phyloP scores from a whole-genome alignment of 2,797 vertebrate genomes.

The Bufotes viridis region DNA sequence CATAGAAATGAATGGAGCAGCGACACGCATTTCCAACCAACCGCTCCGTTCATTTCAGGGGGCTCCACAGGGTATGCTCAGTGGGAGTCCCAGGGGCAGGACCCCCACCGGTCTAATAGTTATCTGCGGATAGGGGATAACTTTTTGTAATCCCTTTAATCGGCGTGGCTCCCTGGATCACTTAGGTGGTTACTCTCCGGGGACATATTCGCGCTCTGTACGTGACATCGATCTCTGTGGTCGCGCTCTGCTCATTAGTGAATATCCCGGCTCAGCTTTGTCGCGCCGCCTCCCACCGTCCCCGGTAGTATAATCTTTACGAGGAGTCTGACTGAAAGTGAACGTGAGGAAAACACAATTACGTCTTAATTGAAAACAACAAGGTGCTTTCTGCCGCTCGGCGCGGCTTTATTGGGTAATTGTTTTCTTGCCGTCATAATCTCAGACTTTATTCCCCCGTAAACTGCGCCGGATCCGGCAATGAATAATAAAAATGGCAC shows the following conservation, averaged over 20 bases:
- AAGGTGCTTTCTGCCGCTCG: constrained; percentile 15
- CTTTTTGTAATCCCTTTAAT: too few species aligned
- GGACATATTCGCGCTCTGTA: constrained; percentile 47
- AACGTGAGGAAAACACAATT: constrained; percentile 36
- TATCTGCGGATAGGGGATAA: too few species aligned
- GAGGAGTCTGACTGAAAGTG: constrained; percentile 13
- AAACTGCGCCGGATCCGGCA: constrained; percentile 38
- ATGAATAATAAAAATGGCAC: constrained; percentile 40
- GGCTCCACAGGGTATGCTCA: too few species aligned
- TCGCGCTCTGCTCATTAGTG: not conserved
- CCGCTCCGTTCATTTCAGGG: too few species aligned
- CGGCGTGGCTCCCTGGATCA: not conserved
- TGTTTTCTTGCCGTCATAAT: constrained; percentile 66
- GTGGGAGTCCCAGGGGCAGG: too few species aligned
- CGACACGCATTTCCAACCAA: too few species aligned
- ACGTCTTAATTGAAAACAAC: constrained; percentile 53
- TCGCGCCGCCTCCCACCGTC: not conserved
- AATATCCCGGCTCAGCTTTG: not conserved
- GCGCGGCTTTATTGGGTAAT: constrained; percentile 69
- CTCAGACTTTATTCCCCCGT: constrained; percentile 66
- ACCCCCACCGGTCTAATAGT: too few species aligned
- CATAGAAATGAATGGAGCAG: too few species aligned
- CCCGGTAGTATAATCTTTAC: constrained; percentile 26
- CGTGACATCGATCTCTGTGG: constrained; percentile 21
- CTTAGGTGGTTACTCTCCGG: not conserved